phyloP scores from a whole-genome alignment of 2,797 vertebrate genomes.

The Momotus momota region DNA sequence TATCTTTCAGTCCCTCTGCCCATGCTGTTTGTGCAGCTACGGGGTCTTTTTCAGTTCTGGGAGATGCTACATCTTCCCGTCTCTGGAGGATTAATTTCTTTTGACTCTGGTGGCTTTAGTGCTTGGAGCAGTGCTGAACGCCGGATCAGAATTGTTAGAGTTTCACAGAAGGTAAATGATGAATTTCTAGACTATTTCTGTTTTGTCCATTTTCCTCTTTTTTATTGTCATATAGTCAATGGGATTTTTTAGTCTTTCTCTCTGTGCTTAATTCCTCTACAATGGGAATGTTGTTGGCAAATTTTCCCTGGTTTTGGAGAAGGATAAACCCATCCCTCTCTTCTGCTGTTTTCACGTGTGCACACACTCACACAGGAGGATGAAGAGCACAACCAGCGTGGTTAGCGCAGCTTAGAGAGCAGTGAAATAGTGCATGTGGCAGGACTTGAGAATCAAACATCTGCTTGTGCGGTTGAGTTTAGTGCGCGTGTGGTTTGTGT shows the following conservation, averaged over 20 bases:
- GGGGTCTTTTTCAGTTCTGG: background rate
- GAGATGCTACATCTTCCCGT: background rate
- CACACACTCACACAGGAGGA: fast-evolving
- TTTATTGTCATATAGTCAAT: background rate
- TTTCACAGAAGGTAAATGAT: background rate
- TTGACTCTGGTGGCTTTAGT: background rate
- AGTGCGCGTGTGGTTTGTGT: background rate
- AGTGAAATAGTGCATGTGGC: background rate
- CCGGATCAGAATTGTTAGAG: background rate
- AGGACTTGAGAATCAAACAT: background rate
- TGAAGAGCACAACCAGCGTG: background rate
- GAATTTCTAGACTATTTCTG: background rate
- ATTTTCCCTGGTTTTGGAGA: background rate
- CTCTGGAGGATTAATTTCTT: background rate
- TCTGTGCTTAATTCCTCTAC: background rate
- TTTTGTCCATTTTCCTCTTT: background rate
- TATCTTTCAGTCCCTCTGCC: background rate
- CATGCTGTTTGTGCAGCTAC: background rate
- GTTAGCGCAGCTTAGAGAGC: background rate
- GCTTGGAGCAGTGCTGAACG: background rate
- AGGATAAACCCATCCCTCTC: background rate
- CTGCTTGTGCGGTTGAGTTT: background rate
- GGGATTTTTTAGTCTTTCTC: background rate
- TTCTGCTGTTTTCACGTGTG: fast-evolving
- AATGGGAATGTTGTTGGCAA: background rate